Base-by-base conservation (phyloP, 2,113 vertebrate species). In the Dicaeum eximium region DNA sequence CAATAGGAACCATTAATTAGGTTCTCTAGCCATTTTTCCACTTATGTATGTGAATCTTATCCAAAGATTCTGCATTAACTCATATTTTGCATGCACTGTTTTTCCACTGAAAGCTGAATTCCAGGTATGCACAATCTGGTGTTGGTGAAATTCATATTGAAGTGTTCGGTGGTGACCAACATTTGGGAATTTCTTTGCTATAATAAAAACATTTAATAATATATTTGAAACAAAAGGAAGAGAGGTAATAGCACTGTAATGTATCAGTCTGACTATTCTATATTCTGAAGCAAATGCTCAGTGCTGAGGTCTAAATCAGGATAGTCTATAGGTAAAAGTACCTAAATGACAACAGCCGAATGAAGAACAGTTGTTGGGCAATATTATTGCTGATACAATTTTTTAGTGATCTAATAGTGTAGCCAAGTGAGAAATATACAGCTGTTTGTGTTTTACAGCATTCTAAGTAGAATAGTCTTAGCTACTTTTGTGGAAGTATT, bases 1-100 rank as follows among this genome's bases (percentile, higher is more conserved):
- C 48, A 84, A 33, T 54, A 24, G 51, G 54, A 91, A 61, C 30
- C 54, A 50, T 45, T 80, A 85, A 58, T 38, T 77, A 81, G 6
- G 18, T 71, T 75, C 48, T 91, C 18, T 79, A 84, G 40, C 31
- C 31, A 21, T 84, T 95, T 94, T 86, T 70, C 35, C 2, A 48
- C 78, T 95, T 85, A 42, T 5, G 24, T 93, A 70, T 70, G 33
- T 45, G 21, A 82, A 72, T 91, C 85, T 97, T 86, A 80, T 89
- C 58, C 78, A 78, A 35, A 82, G 11, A 51, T 53, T 75, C 78
- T 73, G 13, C 60, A 94, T 54, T 67, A 54, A 66, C 67, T 72
- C 28, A 86, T 20, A n/a, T 85, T 85, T 90, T 96, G 12, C 24
- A 13, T 47, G 13, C 2, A 4, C 11, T 77, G 92, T 53, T 30